Evolutionary conservation across 2,888 invertebrate genomes (phyloP), one percentile per base, ranked within the genome.

Genomic region (Patella ulyssiponensis): DNA sequence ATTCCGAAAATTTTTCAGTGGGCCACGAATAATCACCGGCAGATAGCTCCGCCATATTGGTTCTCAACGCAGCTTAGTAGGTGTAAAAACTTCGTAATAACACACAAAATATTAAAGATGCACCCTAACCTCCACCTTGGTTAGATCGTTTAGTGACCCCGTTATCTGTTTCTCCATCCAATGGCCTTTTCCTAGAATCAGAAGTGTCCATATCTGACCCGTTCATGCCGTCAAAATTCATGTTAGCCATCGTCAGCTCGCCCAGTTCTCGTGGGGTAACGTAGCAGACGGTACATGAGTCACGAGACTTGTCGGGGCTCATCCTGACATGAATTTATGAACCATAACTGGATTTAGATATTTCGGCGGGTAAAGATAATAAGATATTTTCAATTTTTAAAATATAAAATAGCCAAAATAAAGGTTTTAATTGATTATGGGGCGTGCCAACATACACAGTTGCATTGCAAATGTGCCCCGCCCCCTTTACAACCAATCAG

Each of bases 101-200:
- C 75, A 80, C 75, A 76, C 20, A 74, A 78, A 86, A 81, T 84
- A 84, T 79, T 83, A 80, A 84, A 83, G 81, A 86, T 83, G 80
- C 83, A 82, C 80, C 80, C 88, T 87, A 86, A 91, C 90, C 90
- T 88, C 86, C 88, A 83, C 91, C 90, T 87, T 89, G 90, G 86
- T 91, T 91, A 83, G 90, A 90, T 86, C 90, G 84, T 84, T 91
- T 91, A 82, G 89, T 89, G 85, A 88, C 89, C 85, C 91, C 90
- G 84, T 88, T 89, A 82, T 91, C 91, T 83, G 86, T 85, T 84
- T 91, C 91, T 80, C 88, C 89, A 86, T 91, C 91, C 84, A 91
- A 87, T 81, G 91, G 91, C 84, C 91, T 86, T 90, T 91, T 91
- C 83, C 91, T 86, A 81, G 91, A 91, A 87, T 91, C 91, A 82